Conservation (phyloP, 1,140 invertebrate species). For the Penaeus vannamei region DNA sequence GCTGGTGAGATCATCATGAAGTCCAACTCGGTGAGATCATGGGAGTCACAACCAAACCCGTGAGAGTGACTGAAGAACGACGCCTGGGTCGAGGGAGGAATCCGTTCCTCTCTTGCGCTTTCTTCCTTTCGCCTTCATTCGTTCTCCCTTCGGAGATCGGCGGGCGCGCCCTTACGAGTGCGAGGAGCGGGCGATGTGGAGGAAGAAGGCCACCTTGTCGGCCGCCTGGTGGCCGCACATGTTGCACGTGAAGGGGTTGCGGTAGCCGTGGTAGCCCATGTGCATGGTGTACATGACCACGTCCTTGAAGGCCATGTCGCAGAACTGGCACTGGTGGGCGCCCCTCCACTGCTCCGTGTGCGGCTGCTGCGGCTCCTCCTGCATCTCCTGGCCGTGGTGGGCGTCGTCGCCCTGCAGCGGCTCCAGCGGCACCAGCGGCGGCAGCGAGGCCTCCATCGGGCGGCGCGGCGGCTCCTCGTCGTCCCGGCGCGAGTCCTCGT, state of each 20-base stretch:
- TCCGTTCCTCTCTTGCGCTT: too few species aligned
- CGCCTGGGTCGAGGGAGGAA: too few species aligned
- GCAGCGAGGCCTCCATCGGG: constrained; percentile 41
- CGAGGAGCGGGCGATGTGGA: constrained; percentile 83
- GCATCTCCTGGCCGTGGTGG: constrained; percentile 56
- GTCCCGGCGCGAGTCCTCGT: constrained; percentile 46
- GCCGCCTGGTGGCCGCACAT: constrained; percentile 88
- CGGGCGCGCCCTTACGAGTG: constrained; percentile 47
- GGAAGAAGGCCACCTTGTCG: constrained; percentile 90
- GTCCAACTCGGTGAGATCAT: constrained; percentile 1
- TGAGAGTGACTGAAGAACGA: too few species aligned
- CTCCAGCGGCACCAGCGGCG: constrained; percentile 51
- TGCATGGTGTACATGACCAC: constrained; percentile 94
- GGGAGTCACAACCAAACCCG: not conserved
- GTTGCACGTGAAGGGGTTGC: constrained; percentile 94
- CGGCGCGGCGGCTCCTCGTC: constrained; percentile 47
- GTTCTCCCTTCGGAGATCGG: too few species aligned
- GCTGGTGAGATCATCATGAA: constrained; percentile 26
- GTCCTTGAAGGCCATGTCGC: constrained; percentile 92
- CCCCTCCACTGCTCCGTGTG: constrained; percentile 60
- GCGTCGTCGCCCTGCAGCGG: constrained; percentile 20
- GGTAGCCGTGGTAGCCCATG: constrained; percentile 94
- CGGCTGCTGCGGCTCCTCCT: constrained; percentile 52
- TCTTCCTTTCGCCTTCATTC: too few species aligned
- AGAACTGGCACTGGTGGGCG: constrained; percentile 84